Percentiles rank a stretch among this genome's conserved stretches.
These are phyloP conservation scores for Poeciliopsis occidentalis DNA, from an alignment of 2,113 vertebrate genomes.

Conservation along the genomic window DNA sequence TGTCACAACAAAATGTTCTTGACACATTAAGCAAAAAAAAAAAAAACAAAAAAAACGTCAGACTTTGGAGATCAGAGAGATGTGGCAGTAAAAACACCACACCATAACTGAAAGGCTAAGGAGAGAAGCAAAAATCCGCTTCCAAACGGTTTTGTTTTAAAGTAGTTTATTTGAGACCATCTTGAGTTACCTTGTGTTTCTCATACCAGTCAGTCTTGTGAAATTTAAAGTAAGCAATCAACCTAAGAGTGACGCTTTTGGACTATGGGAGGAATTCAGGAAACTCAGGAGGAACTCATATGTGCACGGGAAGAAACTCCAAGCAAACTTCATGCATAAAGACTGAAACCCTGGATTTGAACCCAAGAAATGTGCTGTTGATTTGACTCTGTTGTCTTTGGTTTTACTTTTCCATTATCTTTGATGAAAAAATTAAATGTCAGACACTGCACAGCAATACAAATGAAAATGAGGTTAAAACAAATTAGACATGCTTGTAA, in stretches of 20 bases:
- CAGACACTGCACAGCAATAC: neutral
- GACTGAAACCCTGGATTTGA: neutral
- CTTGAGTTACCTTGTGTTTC: neutral
- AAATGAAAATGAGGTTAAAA: slow-evolving; percentile 28
- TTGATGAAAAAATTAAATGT: neutral
- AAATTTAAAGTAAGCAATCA: too few species aligned
- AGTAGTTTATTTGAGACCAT: neutral
- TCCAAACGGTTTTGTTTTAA: neutral
- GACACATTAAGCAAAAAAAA: neutral
- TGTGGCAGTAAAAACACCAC: neutral
- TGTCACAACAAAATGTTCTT: too few species aligned
- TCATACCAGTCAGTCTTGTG: neutral
- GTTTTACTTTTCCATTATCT: slow-evolving; percentile 11
- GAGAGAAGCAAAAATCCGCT: neutral
- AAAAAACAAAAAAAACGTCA: neutral
- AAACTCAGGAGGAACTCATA: neutral
- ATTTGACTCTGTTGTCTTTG: neutral
- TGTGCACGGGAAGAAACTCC: neutral
- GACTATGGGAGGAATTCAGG: neutral
- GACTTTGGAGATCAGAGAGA: neutral
- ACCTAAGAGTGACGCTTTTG: neutral
- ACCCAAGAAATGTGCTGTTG: neutral
- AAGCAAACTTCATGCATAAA: neutral
- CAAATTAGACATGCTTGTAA: slow-evolving; percentile 5
- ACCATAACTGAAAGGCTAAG: neutral